Evolutionary conservation across 1,140 invertebrate species (phyloP).

Genomic region (Planococcus citri): DNA sequence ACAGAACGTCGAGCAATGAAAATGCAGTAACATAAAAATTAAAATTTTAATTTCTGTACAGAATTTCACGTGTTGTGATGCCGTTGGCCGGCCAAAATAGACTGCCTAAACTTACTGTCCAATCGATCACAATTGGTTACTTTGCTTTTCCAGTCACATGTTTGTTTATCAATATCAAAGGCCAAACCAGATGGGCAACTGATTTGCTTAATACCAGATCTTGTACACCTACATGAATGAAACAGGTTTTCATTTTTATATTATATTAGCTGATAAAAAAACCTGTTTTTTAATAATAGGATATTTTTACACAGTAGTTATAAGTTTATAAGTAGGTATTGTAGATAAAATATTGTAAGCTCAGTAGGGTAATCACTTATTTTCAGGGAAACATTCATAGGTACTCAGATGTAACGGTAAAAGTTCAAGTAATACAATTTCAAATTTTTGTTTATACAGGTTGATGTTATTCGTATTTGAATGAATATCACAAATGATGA

Average conservation of each 20-base stretch:
- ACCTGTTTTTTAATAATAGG: not conserved
- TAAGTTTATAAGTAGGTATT: not conserved
- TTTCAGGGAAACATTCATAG: no score
- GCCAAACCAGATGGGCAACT: slow-evolving; percentile 85
- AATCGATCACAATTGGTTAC: slow-evolving; percentile 89
- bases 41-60: not conserved
- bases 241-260: slow-evolving; percentile 23
- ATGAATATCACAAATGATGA: no score
- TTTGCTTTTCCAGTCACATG: slow-evolving; percentile 94
- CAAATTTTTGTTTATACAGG: no score
- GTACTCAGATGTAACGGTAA: no score
- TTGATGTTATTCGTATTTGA: no score
- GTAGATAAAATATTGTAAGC: no score
- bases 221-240: slow-evolving; percentile 61
- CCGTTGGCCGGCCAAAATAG: slow-evolving; percentile 23
- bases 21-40: not conserved
- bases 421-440: no score
- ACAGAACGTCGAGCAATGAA: not conserved
- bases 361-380: no score
- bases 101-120: slow-evolving; percentile 73
- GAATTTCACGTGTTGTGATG: not conserved
- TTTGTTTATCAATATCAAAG: slow-evolving; percentile 94
- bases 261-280: not conserved
- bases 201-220: slow-evolving; percentile 84
- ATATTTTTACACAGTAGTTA: not conserved